Evolutionary conservation across 1,140 invertebrate genomes (phyloP), one percentile per base, ranked within the genome.

Genomic region (Papilio aristodemus): DNA sequence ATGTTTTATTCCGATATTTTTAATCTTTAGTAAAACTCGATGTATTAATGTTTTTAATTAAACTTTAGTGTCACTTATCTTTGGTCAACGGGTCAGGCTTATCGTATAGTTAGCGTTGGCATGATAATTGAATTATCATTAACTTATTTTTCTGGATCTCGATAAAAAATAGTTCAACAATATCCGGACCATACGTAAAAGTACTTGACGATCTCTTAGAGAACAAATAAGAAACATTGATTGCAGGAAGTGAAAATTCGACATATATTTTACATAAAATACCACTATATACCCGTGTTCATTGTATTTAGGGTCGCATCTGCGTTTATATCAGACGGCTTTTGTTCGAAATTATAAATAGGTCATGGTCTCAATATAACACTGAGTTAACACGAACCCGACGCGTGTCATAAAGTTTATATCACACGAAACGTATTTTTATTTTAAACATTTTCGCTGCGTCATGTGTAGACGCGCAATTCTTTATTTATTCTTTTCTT

Each of bases 361-460:
- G 46, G 46, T 54, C 46, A 54, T 13, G 46, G 10, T 54, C 46
- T 54, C 10, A 13, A 50, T 50, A 54, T 25, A 54, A 25, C 19
- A 0, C 1, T 11, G 38, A 38, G 41, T 19, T 41, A 41, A 43
- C 41, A 25, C 10, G 46, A 4, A 6, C 10, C 9, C 46, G 10
- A 10, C 46, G 22, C 46, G 46, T 22, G 17, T 9, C 10, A 9
- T 22, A 46, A 54, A 22, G n/a, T 25, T 22, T 54, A 10, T 11
- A 11, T 54, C 17, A 54, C 46, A 54, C 22, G n/a, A n/a, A n/a
- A n/a, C n/a, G n/a, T n/a, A n/a, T 50, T 10, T 50, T 50, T 46
- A 46, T 14, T 46, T 9, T 0, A 10, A 22, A 19, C 22, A 9
- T 3, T 50, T 22, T 19, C 19, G 19, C 22, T 17, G 4, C 19